A percentile compares a stretch with the other conserved stretches of the same genome.
Conservation (phyloP, 2,888 invertebrate species). For the Epinotia brunnichana region DNA sequence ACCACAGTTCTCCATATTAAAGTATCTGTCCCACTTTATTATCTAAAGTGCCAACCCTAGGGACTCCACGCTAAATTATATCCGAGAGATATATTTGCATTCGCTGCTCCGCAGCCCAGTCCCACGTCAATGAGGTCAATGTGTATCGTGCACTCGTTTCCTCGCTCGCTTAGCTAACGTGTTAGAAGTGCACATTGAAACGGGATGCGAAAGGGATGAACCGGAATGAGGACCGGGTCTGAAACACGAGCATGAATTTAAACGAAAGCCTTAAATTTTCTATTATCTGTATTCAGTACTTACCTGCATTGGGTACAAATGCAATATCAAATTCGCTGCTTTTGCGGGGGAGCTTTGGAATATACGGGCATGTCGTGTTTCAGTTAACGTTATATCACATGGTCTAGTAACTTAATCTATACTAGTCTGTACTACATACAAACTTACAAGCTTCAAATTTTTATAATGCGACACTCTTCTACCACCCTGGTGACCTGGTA, state of each 20-base stretch:
- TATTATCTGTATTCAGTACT: slow-evolving; percentile 40
- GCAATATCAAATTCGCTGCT: slow-evolving; percentile 33
- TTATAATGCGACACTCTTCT: too few relatives aligned
- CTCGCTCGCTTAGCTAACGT: background rate
- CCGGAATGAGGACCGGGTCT: background rate
- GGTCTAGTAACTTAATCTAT: too few relatives aligned
- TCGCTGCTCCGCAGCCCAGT: background rate
- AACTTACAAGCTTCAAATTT: too few relatives aligned
- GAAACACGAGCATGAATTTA: slow-evolving; percentile 41
- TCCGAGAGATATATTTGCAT: slow-evolving; percentile 2
- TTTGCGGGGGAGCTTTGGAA: background rate
- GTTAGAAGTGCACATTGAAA: background rate
- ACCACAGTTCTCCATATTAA: slow-evolving; percentile 16
- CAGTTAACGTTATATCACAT: background rate
- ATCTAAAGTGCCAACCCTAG: slow-evolving; percentile 32
- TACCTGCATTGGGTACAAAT: slow-evolving; percentile 36
- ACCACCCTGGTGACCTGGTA: too few relatives aligned
- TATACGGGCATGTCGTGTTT: background rate
- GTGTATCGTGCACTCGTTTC: background rate
- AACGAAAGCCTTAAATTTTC: slow-evolving; percentile 42
- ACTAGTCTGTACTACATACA: too few relatives aligned
- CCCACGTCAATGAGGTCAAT: background rate
- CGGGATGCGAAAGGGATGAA: background rate
- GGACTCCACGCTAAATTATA: slow-evolving; percentile 32
- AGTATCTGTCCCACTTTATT: slow-evolving; percentile 11